phyloP scores from a whole-genome alignment of 2,113 vertebrate genomes.

The Tachysurus fulvidraco region DNA sequence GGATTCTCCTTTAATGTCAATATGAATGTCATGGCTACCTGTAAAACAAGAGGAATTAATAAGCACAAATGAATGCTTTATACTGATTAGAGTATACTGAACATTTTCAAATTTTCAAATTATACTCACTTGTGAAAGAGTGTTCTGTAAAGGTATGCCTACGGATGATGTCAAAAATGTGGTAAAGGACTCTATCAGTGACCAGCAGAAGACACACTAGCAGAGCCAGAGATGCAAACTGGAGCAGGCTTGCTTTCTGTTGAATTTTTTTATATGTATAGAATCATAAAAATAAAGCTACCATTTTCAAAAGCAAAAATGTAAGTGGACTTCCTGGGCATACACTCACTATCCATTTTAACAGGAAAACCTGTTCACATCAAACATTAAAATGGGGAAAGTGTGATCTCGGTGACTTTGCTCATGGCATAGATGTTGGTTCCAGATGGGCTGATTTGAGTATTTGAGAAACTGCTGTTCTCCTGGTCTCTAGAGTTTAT shows the following conservation, averaged over 20 bases:
- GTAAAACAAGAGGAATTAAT: constrained; percentile 26
- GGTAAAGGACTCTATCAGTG: constrained; percentile 75
- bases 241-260: constrained; percentile 71
- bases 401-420: no score
- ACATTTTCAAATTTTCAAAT: constrained; percentile 24
- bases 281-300: not conserved
- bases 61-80: not conserved
- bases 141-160: constrained; percentile 78
- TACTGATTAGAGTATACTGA: not conserved
- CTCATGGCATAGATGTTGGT: no score
- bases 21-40: constrained; percentile 81
- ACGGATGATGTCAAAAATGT: constrained; percentile 76
- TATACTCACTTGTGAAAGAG: constrained; percentile 77
- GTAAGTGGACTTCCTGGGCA: no score
- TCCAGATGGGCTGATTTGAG: no score
- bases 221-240: constrained; percentile 67
- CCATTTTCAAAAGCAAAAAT: not conserved
- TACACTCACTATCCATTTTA: not conserved
- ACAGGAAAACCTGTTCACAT: no score
- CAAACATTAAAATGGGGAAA: no score
- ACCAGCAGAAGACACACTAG: constrained; percentile 69
- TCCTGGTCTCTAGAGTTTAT: no score
- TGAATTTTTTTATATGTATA: not conserved
- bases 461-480: no score
- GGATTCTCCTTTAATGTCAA: constrained; percentile 77